Percentiles rank a stretch among this genome's conserved stretches.
Evolutionary conservation across 1,140 invertebrate species (phyloP).

Genomic region (Brachionus sp.): DNA sequence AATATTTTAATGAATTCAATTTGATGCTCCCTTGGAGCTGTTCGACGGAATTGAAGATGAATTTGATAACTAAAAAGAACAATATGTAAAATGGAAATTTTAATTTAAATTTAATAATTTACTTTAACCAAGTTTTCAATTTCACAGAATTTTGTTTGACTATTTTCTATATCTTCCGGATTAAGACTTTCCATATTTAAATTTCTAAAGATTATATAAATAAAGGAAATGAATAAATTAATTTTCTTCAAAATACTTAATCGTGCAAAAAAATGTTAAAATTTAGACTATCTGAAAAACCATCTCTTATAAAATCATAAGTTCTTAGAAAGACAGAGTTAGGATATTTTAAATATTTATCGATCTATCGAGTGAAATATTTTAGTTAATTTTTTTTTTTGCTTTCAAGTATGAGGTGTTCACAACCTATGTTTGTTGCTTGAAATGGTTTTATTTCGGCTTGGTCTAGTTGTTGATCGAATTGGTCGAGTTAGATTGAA

Average conservation of each 20-base stretch:
- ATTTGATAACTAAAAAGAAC: not conserved
- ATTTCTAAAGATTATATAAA: not conserved
- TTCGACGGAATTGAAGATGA: not conserved
- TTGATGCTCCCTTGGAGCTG: not conserved
- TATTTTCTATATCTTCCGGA: not conserved
- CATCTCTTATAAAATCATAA: not conserved
- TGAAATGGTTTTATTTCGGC: not conserved
- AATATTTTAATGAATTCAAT: not conserved
- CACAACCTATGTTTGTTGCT: not conserved
- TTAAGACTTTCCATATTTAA: not conserved
- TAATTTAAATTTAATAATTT: not conserved
- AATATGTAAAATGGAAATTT: not conserved
- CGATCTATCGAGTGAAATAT: not conserved
- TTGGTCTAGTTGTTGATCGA: not conserved
- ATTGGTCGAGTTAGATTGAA: not conserved
- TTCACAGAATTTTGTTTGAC: not conserved
- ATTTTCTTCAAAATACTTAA: not conserved
- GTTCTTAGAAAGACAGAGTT: not conserved
- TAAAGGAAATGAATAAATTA: not conserved
- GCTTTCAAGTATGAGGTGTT: constrained; percentile 18
- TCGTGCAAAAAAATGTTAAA: not conserved
- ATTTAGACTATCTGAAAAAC: not conserved
- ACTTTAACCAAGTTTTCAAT: not conserved
- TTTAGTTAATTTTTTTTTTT: not conserved
- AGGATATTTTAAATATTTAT: not conserved